These are phyloP conservation scores for Theonella swinhoei DNA, from an alignment of 37 sponge, comb jelly and placozoan species.

Conservation along the genomic window DNA sequence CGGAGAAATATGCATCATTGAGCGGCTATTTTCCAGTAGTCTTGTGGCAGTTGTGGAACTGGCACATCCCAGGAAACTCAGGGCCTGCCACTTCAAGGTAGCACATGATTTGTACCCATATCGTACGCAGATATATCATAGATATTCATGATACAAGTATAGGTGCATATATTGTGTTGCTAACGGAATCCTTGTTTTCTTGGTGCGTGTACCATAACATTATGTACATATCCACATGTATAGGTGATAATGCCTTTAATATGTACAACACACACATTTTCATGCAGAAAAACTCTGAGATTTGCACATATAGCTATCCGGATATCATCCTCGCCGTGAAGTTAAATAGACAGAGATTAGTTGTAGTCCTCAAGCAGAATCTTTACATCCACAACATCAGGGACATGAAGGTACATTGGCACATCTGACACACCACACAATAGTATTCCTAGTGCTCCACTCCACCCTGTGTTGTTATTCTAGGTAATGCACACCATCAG, in stretches of 20 bases:
- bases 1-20: conserved; percentile 89
- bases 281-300: conserved; percentile 93
- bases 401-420: conserved; percentile 92
- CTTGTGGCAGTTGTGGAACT: conserved; percentile 93
- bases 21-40: conserved; percentile 95
- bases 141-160: not conserved
- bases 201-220: too few species aligned
- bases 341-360: conserved; percentile 90
- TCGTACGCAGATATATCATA: not conserved
- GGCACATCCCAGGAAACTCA: conserved; percentile 86
- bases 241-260: too few species aligned
- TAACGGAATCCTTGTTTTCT: not conserved
- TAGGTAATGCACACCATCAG: conserved; percentile 98
- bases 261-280: not conserved
- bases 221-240: too few species aligned
- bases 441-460: not conserved
- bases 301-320: conserved; percentile 98
- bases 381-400: conserved; percentile 98
- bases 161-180: not conserved
- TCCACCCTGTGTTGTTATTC: not conserved
- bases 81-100: conserved; percentile 97
- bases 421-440: not conserved
- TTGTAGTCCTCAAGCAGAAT: conserved; percentile 89
- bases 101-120: not conserved
- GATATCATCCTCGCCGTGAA: conserved; percentile 93